These are phyloP conservation scores for Etia nguti DNA, from an alignment of 2,113 vertebrate genomes.

Conservation along the genomic window DNA sequence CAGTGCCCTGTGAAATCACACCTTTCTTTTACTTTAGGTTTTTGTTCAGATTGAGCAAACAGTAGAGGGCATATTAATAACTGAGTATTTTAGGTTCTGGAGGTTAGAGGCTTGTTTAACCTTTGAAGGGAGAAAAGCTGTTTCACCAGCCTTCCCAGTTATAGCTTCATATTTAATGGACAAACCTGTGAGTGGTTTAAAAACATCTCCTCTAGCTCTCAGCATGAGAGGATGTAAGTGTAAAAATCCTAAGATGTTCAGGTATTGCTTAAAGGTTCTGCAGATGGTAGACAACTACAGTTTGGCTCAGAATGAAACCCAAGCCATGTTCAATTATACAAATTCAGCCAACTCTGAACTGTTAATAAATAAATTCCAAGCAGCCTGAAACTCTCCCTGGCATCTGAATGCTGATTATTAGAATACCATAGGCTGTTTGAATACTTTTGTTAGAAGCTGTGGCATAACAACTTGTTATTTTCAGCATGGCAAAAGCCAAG, in stretches of 20 bases:
- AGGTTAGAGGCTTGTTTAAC: neutral
- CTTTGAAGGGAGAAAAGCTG: neutral
- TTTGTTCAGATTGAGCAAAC: neutral
- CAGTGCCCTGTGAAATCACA: neutral
- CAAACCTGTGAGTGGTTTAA: neutral
- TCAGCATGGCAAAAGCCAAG: neutral
- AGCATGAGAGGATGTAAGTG: neutral
- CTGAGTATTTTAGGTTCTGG: neutral
- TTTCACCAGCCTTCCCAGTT: neutral
- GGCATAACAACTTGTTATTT: neutral
- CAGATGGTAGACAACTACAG: neutral
- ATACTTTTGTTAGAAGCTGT: neutral
- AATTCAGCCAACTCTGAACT: neutral
- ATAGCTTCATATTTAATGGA: neutral
- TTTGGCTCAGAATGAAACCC: neutral
- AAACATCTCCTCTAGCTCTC: neutral
- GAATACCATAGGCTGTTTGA: neutral
- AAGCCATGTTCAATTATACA: neutral
- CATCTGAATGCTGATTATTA: neutral
- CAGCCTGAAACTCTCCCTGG: neutral
- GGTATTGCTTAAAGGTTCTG: neutral
- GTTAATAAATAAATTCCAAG: neutral
- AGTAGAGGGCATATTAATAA: neutral
- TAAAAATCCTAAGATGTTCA: neutral
- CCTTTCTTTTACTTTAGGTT: neutral